Evolutionary conservation across 2,113 vertebrate species (phyloP), one percentile per base, ranked within the genome.

Genomic region (Tor tambroides): DNA sequence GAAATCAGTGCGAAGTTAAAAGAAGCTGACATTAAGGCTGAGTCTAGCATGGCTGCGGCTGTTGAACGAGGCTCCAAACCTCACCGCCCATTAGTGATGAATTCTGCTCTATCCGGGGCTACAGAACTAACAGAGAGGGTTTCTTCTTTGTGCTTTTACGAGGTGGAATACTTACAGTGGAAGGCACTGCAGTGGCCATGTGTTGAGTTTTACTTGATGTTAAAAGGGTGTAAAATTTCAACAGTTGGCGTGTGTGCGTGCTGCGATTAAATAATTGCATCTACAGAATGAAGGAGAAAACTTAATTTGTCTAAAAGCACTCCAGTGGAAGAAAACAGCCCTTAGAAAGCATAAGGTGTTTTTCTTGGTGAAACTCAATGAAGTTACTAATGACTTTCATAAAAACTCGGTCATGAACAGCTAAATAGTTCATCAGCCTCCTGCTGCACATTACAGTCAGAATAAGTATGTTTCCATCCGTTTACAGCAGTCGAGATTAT

Each of bases 71-170:
- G 78, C 86, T 83, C n/a, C 30, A 75, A 85, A 85, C 89, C 89
- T 69, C 28, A 89, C 88, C 88, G 92, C 89, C 91, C 91, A 92
- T 92, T 92, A 89, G 92, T 87, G 86, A 51, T 90, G 84, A 87
- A 83, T 90, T 51, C 59, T 90, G 80, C 41, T 71, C 83, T 85
- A 83, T 63, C 79, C 87, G 79, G 69, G 69, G 88, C 91, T 88
- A 85, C 85, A 35, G 72, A 89, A 49, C 78, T 65, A 65, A 59
- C 80, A 51, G 38, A 35, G 69, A 75, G 69, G 67, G 41, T 56
- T 54, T 61, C 56, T 10, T 38, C 38, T 87, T 61, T 75, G 54
- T 19, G 28, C 65, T 80, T 86, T 74, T 10, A 71, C 17, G 51
- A 81, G 35, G 10, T 35, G 26, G 12, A 59, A 79, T 61, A 54